Evolutionary conservation across 30 jellyfish, hydroid and myxozoan genomes (phyloP).

Genomic region (Aurelia sp.): DNA sequence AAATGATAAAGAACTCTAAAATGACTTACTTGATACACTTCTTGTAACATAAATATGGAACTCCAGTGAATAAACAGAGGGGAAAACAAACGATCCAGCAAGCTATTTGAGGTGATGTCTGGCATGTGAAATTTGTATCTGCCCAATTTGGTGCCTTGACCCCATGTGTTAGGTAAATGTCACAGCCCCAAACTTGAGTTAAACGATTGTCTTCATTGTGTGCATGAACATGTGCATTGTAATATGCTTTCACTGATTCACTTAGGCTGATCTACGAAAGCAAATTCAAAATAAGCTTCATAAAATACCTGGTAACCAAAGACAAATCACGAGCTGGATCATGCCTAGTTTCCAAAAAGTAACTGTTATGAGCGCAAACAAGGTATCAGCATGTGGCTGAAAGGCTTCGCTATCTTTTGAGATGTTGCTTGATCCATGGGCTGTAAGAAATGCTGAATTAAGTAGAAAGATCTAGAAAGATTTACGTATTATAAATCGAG

Average conservation of each 20-base stretch:
- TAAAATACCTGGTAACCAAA: too few species aligned
- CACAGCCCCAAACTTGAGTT: constrained; percentile 78
- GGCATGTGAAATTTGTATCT: constrained; percentile 70
- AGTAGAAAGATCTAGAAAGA: too few species aligned
- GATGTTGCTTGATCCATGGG: too few species aligned
- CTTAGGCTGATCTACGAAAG: constrained; percentile 53
- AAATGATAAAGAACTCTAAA: too few species aligned
- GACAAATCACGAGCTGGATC: too few species aligned
- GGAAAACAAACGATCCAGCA: constrained; percentile 92
- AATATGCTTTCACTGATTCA: constrained; percentile 78
- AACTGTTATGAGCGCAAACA: too few species aligned
- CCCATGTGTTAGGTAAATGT: constrained; percentile 81
- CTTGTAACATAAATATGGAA: constrained; percentile 84
- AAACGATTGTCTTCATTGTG: constrained; percentile 54
- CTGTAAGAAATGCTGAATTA: too few species aligned
- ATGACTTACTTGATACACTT: constrained; percentile 65
- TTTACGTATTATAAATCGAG: too few species aligned
- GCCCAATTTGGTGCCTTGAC: constrained; percentile 88
- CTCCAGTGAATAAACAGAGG: constrained; percentile 54
- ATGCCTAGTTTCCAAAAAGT: too few species aligned
- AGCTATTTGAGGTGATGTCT: constrained; percentile 57
- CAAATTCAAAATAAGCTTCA: too few species aligned
- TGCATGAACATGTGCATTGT: constrained; percentile 70
- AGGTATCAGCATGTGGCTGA: too few species aligned
- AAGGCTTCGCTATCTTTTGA: too few species aligned